Evolutionary conservation across 1,140 invertebrate species (phyloP).

Genomic region (Helicoverpa armigera): DNA sequence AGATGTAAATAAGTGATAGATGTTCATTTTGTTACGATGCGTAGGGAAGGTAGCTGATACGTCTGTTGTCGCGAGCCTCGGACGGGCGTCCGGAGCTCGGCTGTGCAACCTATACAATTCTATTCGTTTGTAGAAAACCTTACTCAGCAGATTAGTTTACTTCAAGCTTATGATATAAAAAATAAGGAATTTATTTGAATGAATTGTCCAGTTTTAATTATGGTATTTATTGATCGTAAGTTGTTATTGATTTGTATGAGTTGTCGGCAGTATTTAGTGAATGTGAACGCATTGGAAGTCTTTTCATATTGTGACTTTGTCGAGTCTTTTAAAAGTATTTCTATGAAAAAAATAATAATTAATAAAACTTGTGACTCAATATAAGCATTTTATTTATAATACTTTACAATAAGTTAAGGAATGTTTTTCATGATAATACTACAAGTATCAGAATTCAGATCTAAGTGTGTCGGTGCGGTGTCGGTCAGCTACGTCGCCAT

Average conservation of each 20-base stretch:
- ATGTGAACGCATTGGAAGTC: conserved; percentile 78
- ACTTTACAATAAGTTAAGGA: neutral
- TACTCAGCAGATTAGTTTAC: conserved; percentile 46
- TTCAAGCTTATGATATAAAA: conserved; percentile 54
- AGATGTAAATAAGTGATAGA: conserved; percentile 83
- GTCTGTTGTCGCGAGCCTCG: neutral
- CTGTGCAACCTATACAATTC: conserved; percentile 25
- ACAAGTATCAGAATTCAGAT: conserved; percentile 2
- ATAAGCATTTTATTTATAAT: conserved; percentile 69
- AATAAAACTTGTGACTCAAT: conserved; percentile 76
- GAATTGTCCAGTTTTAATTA: conserved; percentile 79
- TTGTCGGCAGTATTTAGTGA: conserved; percentile 79
- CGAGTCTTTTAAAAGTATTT: conserved; percentile 85
- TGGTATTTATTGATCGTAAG: conserved; percentile 83
- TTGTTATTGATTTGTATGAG: conserved; percentile 82
- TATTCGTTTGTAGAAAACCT: conserved; percentile 38
- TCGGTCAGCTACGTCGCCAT: conserved; percentile 87
- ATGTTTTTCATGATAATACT: conserved; percentile 8
- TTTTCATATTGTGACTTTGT: conserved; percentile 84
- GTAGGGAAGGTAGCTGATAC: conserved; percentile 48
- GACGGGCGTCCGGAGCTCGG: neutral
- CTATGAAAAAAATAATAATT: conserved; percentile 75
- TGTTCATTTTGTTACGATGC: conserved; percentile 81
- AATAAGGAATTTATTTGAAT: conserved; percentile 80
- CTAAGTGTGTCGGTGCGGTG: neutral